Conservation (phyloP, 2,113 vertebrate species). For the Dicaeum eximium region DNA sequence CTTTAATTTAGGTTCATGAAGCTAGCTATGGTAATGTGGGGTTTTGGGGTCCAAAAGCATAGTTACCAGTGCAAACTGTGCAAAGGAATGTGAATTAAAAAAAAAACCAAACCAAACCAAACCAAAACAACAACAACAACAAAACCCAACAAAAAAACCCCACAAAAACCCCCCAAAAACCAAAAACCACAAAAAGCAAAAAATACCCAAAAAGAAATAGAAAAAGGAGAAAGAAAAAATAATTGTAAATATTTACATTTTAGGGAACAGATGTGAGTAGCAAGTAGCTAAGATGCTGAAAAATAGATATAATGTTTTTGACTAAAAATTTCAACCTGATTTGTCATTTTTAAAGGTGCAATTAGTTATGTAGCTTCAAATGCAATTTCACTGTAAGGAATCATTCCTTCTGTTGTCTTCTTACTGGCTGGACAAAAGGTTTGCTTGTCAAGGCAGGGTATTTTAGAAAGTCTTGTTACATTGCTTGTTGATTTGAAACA, state of each 20-base stretch:
- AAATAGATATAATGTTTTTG: neutral
- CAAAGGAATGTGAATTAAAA: neutral
- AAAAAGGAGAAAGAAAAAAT: no score
- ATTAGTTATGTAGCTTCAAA: neutral
- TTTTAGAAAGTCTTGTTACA: neutral
- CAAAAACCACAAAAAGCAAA: neutral
- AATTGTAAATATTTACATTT: neutral
- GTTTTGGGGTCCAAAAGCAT: neutral
- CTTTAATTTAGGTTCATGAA: neutral
- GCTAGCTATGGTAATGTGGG: neutral
- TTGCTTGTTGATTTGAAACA: constrained; percentile 3
- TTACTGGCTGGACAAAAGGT: neutral
- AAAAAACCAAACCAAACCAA: no score
- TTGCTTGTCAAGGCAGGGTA: neutral
- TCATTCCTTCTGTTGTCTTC: neutral
- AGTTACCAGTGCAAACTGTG: neutral
- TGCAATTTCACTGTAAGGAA: neutral
- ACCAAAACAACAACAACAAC: no score
- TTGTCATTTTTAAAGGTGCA: neutral
- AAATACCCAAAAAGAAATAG: no score
- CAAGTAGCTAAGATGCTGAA: neutral
- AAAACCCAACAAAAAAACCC: no score
- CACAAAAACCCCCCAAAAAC: neutral
- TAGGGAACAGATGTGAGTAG: neutral
- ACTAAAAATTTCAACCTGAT: neutral